These are phyloP conservation scores for Mastomys coucha DNA, from an alignment of 2,113 vertebrate genomes.

Conservation along the genomic window DNA sequence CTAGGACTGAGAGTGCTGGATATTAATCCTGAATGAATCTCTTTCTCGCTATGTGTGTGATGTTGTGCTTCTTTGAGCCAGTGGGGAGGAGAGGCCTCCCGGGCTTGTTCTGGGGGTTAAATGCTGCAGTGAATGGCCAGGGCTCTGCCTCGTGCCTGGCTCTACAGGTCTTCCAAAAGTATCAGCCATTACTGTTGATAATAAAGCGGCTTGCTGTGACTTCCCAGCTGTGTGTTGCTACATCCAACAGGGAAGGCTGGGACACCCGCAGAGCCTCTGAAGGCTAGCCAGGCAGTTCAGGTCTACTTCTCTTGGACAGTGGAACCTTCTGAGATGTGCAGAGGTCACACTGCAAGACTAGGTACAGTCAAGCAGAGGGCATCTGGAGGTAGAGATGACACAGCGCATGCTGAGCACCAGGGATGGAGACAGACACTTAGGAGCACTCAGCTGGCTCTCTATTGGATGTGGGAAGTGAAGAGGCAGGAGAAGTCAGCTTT, in stretches of 20 bases:
- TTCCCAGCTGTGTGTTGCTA: not conserved
- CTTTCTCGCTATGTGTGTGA: not conserved
- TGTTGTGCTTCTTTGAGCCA: not conserved
- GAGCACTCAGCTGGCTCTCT: not conserved
- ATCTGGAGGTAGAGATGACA: not conserved
- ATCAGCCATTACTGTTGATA: accelerated
- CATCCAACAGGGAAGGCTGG: not conserved
- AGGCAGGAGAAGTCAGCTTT: not conserved
- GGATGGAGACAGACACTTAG: not conserved
- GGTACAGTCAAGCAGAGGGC: not conserved
- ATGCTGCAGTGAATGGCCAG: not conserved
- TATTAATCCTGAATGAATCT: not conserved
- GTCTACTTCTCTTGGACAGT: not conserved
- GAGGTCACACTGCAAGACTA: not conserved
- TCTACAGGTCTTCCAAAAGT: not conserved
- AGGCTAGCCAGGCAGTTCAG: not conserved
- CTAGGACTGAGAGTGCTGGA: not conserved
- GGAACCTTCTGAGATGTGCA: not conserved
- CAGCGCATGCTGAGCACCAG: not conserved
- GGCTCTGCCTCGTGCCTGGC: not conserved
- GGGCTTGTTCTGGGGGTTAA: not conserved
- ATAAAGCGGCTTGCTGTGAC: accelerated
- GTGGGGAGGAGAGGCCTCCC: not conserved
- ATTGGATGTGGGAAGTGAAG: not conserved
- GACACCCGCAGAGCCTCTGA: not conserved